Conservation (phyloP, 2,888 invertebrate genomes). For the Leucania comma region DNA sequence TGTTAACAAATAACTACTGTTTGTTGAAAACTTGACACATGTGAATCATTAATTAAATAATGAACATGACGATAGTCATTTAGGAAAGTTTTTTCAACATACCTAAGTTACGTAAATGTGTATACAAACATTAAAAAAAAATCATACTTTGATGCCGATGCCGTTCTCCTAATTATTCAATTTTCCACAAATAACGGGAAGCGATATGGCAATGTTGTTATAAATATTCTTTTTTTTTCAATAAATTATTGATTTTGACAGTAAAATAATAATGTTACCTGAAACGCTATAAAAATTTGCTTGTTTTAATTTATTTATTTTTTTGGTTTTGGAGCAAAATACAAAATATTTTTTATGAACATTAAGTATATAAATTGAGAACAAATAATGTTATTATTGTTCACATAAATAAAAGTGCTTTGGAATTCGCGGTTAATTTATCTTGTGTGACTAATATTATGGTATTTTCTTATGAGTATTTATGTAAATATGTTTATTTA, state of each 20-base stretch:
- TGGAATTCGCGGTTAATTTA: constrained; percentile 12
- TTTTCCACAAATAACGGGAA: constrained; percentile 24
- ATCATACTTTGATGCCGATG: too few relatives aligned
- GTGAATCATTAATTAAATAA: constrained; percentile 30
- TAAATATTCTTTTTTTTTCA: constrained; percentile 26
- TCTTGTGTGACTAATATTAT: constrained; percentile 11
- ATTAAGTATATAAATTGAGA: not conserved
- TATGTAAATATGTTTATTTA: constrained; percentile 4
- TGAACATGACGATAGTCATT: not conserved
- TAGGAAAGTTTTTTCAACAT: constrained; percentile 33
- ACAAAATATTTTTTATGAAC: not conserved
- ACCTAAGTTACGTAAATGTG: constrained; percentile 8
- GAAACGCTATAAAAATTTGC: constrained; percentile 13
- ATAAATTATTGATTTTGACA: constrained; percentile 57
- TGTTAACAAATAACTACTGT: constrained; percentile 23
- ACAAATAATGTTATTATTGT: constrained; percentile 2
- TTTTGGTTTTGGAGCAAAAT: not conserved
- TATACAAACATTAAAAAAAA: not conserved
- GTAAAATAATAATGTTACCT: constrained; percentile 32
- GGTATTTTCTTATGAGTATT: constrained; percentile 7
- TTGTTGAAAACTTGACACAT: constrained; percentile 18
- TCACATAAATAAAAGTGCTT: not conserved
- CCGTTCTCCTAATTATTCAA: constrained; percentile 2
- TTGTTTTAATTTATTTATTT: not conserved
- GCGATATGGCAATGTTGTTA: constrained; percentile 46